phyloP scores from a whole-genome alignment of 1,140 invertebrate genomes.

The Mylabris phalerata region DNA sequence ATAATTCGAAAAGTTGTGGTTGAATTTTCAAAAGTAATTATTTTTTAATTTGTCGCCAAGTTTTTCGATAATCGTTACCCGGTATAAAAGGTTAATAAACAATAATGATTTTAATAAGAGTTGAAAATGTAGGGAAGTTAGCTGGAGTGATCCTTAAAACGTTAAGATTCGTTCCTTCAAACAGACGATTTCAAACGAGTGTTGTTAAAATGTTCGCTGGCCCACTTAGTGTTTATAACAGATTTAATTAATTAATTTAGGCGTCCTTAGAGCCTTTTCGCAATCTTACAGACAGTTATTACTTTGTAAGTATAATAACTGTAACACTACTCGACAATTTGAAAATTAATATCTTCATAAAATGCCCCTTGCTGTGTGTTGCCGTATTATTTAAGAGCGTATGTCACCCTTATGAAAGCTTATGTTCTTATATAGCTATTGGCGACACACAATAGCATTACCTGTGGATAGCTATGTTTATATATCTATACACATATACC shows the following conservation, averaged over 20 bases:
- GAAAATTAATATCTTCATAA: constrained; percentile 42
- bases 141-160: constrained; percentile 6
- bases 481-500: not conserved
- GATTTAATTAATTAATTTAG: constrained; percentile 44
- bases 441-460: constrained; percentile 23
- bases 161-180: constrained; percentile 16
- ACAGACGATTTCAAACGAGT: constrained; percentile 25
- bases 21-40: too few relatives aligned
- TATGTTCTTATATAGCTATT: constrained; percentile 27
- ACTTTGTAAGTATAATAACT: constrained; percentile 41
- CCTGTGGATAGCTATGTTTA: constrained; percentile 17
- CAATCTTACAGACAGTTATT: constrained; percentile 40
- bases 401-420: constrained; percentile 32
- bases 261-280: constrained; percentile 34
- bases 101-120: constrained; percentile 31
- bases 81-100: constrained; percentile 19
- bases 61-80: too few relatives aligned
- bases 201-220: constrained; percentile 28
- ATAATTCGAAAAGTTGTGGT: too few relatives aligned
- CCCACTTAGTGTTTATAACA: constrained; percentile 39
- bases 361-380: constrained; percentile 31
- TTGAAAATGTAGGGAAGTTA: constrained; percentile 16
- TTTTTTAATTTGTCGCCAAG: too few relatives aligned
- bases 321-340: constrained; percentile 40
- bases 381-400: constrained; percentile 28